Percentiles rank a stretch among this genome's conserved stretches.
These are phyloP conservation scores for Subacronicta megacephala DNA, from an alignment of 2,888 invertebrate genomes.

Conservation along the genomic window DNA sequence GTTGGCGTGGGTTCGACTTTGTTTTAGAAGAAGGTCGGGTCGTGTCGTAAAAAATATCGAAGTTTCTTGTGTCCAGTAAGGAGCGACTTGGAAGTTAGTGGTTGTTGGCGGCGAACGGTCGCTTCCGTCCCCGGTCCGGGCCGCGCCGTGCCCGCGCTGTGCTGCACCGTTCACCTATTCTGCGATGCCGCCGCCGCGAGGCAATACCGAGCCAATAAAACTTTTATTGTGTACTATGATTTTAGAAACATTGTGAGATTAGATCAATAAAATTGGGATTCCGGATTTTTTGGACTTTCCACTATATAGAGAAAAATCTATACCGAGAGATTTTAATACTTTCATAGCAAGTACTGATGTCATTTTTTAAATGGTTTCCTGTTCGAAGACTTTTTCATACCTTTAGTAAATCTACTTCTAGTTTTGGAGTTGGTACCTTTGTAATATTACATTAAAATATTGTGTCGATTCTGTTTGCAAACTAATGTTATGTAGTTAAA, in stretches of 20 bases:
- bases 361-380: background rate
- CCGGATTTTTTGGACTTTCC: constrained; percentile 74
- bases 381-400: too few species aligned
- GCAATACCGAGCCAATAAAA: constrained; percentile 85
- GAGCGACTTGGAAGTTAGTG: constrained; percentile 60
- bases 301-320: constrained; percentile 63
- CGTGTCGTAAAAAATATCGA: constrained; percentile 76
- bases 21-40: constrained; percentile 64
- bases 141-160: constrained; percentile 41
- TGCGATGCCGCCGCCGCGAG: constrained; percentile 52
- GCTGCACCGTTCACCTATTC: constrained; percentile 50
- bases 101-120: constrained; percentile 45
- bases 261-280: constrained; percentile 84
- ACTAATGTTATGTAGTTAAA: background rate
- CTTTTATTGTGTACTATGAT: constrained; percentile 85
- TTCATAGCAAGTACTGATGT: background rate
- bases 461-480: background rate
- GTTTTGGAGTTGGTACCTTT: background rate
- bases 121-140: constrained; percentile 59
- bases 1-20: constrained; percentile 60
- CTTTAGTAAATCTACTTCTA: too few species aligned
- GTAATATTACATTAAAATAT: background rate
- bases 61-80: constrained; percentile 70
- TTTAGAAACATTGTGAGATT: constrained; percentile 83
- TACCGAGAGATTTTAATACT: constrained; percentile 13